Base-by-base conservation (phyloP, 1,140 invertebrate genomes). In the Trachelipus rathkii region DNA sequence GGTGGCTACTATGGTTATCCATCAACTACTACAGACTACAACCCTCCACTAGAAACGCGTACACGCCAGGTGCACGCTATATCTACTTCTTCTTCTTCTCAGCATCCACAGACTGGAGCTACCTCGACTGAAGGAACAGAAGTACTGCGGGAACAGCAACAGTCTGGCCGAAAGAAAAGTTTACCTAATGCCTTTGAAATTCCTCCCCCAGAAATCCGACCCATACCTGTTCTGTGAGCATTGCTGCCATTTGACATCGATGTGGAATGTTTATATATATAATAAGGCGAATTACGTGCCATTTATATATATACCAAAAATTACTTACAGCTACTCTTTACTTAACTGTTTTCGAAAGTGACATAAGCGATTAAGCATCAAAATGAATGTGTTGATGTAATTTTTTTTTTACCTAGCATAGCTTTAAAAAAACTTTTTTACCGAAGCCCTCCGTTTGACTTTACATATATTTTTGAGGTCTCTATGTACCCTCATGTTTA, bases 261-360 rank as follows among this genome's bases (percentile, higher is more conserved):
- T 60, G 50, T 60, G 50, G 50, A 60, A 60, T 60, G 50, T 60
- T 60, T 60, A 60, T 60, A 15, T 60, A 60, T 60, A 60, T 19
- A 60, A 15, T 15, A 15, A 1, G 11, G 50, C 50, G 50, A 60
- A 60, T 19, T 13, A 60, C 11, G 50, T 60, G 50, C 19, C 50
- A 4, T 60, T 15, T 15, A 60, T 60, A 60, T 60, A 33, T 33
- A 33, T 33, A 33, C 50, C 11, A 60, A 60, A 60, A 15, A 60
- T 3, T 60, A 15, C 11, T 60, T 60, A 60, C 50, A 60, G 50
- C 50, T 33, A 33, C 33, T 33, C 33, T 33, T 33, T 33, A 33
- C 33, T 33, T 33, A 33, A 33, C 33, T 33, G 33, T 33, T 33
- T 33, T 33, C 33, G 33, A 33, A 33, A 33, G 33, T 33, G 33